Conservation (phyloP, 2,888 invertebrate species). For the Hypsopygia costalis region DNA sequence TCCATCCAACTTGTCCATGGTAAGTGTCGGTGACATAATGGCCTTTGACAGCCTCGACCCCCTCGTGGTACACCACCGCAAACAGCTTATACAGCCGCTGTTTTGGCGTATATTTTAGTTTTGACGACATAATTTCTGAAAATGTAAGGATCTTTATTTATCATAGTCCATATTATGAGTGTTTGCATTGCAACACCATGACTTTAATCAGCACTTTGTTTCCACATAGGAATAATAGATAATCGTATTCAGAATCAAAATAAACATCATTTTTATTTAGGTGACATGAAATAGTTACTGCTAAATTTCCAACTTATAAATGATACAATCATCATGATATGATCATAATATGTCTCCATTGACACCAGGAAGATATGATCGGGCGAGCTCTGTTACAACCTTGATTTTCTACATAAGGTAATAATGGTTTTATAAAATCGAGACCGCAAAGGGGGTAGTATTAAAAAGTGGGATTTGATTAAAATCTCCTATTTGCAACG, state of each 20-base stretch:
- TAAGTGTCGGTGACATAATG: slow-evolving; percentile 97
- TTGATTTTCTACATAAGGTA: too few species aligned
- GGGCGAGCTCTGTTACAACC: too few species aligned
- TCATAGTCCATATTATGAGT: neutral
- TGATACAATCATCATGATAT: too few species aligned
- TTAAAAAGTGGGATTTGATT: too few species aligned
- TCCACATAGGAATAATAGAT: slow-evolving; percentile 44
- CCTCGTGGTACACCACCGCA: slow-evolving; percentile 98
- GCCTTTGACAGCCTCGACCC: slow-evolving; percentile 96
- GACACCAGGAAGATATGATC: too few species aligned
- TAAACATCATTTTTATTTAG: slow-evolving; percentile 61
- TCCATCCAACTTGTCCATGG: slow-evolving; percentile 95
- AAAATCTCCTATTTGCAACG: too few species aligned
- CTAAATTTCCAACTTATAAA: too few species aligned
- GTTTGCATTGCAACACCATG: neutral
- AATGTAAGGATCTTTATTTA: slow-evolving; percentile 22
- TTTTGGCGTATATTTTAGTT: slow-evolving; percentile 85
- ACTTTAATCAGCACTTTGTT: slow-evolving; percentile 43
- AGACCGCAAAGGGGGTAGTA: too few species aligned
- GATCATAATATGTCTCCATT: too few species aligned
- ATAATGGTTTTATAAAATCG: too few species aligned
- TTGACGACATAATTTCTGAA: slow-evolving; percentile 91
- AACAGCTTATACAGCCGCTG: slow-evolving; percentile 95
- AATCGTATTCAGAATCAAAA: slow-evolving; percentile 66
- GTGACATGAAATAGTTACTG: too few species aligned